phyloP scores from a whole-genome alignment of 2,888 invertebrate genomes.

The Mycogona germanica region DNA sequence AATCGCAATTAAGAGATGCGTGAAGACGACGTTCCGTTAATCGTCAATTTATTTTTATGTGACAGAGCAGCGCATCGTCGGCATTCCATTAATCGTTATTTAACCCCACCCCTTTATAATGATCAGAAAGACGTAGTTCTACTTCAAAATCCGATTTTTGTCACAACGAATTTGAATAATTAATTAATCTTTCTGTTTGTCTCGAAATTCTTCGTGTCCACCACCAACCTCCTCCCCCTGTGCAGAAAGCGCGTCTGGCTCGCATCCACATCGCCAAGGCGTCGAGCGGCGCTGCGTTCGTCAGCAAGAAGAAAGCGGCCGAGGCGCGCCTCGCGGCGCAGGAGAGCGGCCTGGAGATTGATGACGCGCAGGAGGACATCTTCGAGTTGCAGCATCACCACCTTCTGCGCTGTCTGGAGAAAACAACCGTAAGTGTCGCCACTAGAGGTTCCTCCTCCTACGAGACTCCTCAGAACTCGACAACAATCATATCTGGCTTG shows the following conservation, averaged over 20 bases:
- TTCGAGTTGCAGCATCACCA: slow-evolving; percentile 99
- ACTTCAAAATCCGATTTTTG: neutral
- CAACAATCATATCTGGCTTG: slow-evolving; percentile 9
- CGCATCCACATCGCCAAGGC: slow-evolving; percentile 98
- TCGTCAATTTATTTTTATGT: too few species aligned
- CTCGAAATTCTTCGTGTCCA: too few species aligned
- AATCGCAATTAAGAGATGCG: too few species aligned
- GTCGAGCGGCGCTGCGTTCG: slow-evolving; percentile 96
- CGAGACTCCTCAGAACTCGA: slow-evolving; percentile 6
- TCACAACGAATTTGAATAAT: neutral
- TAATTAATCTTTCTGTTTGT: too few species aligned
- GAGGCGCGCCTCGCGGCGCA: slow-evolving; percentile 88
- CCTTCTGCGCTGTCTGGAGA: slow-evolving; percentile 89
- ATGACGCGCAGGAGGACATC: slow-evolving; percentile 81
- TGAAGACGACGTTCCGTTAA: too few species aligned
- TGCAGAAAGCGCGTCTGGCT: slow-evolving; percentile 95
- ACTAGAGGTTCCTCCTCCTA: neutral
- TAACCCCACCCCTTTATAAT: too few species aligned
- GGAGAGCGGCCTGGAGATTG: slow-evolving; percentile 61
- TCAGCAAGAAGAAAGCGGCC: slow-evolving; percentile 96
- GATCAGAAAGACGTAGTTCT: too few species aligned
- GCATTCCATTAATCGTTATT: too few species aligned
- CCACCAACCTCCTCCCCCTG: too few species aligned
- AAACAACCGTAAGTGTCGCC: slow-evolving; percentile 69
- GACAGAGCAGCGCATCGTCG: too few species aligned